Percentiles rank a stretch among this genome's conserved stretches.
Evolutionary conservation across 2,113 vertebrate species (phyloP).

Genomic region (Nothobranchius kuhntae): DNA sequence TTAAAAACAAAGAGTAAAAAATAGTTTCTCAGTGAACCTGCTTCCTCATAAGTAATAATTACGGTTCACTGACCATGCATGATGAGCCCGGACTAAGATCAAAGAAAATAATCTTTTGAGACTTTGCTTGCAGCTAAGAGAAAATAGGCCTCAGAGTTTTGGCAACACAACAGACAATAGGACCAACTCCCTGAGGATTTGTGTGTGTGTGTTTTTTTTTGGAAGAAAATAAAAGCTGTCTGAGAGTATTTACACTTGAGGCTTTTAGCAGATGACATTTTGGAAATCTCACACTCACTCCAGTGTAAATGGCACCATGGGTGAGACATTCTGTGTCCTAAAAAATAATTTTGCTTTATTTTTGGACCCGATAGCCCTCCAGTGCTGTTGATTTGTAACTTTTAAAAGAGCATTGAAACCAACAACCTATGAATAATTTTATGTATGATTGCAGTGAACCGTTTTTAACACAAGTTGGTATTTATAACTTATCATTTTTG

Average conservation of each 20-base stretch:
- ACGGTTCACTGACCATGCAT: conserved; percentile 5
- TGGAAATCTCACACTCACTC: conserved; percentile 3
- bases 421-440: not conserved
- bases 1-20: too few relatives aligned
- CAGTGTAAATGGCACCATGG: not conserved
- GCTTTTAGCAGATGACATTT: conserved; percentile 23
- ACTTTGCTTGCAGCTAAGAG: conserved; percentile 6
- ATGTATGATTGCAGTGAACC: not conserved
- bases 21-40: not conserved
- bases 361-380: not conserved
- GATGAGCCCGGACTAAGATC: conserved; percentile 19
- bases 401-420: not conserved
- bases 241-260: conserved; percentile 15
- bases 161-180: conserved; percentile 43
- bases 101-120: conserved; percentile 28
- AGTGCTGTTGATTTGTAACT: not conserved
- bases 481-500: too few relatives aligned
- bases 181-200: conserved; percentile 15
- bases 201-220: conserved; percentile 6
- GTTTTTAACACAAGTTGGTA: not conserved
- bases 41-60: conserved; percentile 19
- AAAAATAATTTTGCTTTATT: not conserved
- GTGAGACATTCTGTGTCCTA: not conserved
- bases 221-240: conserved; percentile 30
- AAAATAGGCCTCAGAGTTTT: conserved; percentile 24